Evolutionary conservation across 2,113 vertebrate genomes (phyloP).

Genomic region (Forbesichthys papilliferus): DNA sequence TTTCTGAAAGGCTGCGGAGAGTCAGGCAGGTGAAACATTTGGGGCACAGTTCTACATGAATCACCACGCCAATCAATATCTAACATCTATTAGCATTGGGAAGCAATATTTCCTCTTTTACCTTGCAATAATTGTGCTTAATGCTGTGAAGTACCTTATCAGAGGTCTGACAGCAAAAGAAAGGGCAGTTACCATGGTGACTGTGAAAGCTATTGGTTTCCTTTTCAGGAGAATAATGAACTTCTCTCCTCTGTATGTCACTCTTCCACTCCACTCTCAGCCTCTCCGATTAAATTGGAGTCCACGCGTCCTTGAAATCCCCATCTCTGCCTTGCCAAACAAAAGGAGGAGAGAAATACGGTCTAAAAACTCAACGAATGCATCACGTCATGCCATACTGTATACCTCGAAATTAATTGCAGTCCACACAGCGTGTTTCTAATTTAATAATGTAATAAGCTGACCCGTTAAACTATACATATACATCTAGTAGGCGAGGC

Average conservation of each 20-base stretch:
- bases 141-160: slow-evolving; percentile 82
- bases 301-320: slow-evolving; percentile 76
- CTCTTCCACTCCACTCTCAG: slow-evolving; percentile 77
- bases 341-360: slow-evolving; percentile 56
- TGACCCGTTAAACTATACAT: too few relatives aligned
- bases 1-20: slow-evolving; percentile 34
- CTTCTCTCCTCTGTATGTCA: slow-evolving; percentile 81
- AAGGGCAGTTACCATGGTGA: slow-evolving; percentile 79
- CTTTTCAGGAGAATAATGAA: slow-evolving; percentile 83
- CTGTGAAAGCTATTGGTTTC: slow-evolving; percentile 81
- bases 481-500: too few relatives aligned
- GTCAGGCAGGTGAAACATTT: slow-evolving; percentile 56
- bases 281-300: slow-evolving; percentile 75
- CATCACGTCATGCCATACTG: slow-evolving; percentile 31
- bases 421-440: slow-evolving; percentile 5
- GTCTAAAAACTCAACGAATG: slow-evolving; percentile 63
- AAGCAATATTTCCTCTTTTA: slow-evolving; percentile 81
- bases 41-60: slow-evolving; percentile 56
- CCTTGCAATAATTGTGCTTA: slow-evolving; percentile 78
- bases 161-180: slow-evolving; percentile 75
- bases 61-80: slow-evolving; percentile 75
- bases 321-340: slow-evolving; percentile 71
- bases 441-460: too few relatives aligned
- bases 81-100: slow-evolving; percentile 77
- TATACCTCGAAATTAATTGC: slow-evolving; percentile 35